phyloP scores from a whole-genome alignment of 2,113 vertebrate species.

The Scolopax mira region DNA sequence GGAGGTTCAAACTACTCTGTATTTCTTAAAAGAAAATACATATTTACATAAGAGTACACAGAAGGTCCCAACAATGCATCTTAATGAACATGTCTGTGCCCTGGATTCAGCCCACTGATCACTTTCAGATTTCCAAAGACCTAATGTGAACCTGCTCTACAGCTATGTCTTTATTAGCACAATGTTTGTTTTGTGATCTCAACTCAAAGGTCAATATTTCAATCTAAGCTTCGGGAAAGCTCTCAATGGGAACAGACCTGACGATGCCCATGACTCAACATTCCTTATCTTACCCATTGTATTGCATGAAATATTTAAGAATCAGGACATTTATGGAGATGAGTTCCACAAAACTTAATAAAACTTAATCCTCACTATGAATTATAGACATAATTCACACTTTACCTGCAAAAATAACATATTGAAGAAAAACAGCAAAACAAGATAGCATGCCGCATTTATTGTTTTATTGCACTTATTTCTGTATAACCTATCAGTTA shows the following conservation, averaged over 20 bases:
- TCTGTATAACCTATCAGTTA: conserved; percentile 14
- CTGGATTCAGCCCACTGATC: not conserved
- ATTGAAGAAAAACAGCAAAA: not conserved
- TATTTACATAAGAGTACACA: not conserved
- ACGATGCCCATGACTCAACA: not conserved
- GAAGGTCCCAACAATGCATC: not conserved
- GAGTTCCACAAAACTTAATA: not conserved
- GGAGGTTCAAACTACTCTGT: not conserved
- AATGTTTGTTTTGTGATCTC: not conserved
- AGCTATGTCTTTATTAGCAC: not conserved
- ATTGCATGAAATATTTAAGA: fast-evolving
- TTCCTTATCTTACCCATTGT: not conserved
- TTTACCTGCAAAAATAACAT: not conserved
- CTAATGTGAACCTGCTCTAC: not conserved
- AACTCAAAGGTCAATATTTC: not conserved
- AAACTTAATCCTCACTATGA: not conserved
- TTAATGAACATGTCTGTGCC: not conserved
- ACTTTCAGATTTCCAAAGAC: not conserved
- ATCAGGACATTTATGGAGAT: not conserved
- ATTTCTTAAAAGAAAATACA: not conserved
- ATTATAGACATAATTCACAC: not conserved
- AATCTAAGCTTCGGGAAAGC: not conserved
- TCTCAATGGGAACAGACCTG: not conserved
- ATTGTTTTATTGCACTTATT: conserved; percentile 37
- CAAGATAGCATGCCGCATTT: not conserved